phyloP scores from a whole-genome alignment of 2,113 vertebrate species.

The Hippopotamus amphibius region DNA sequence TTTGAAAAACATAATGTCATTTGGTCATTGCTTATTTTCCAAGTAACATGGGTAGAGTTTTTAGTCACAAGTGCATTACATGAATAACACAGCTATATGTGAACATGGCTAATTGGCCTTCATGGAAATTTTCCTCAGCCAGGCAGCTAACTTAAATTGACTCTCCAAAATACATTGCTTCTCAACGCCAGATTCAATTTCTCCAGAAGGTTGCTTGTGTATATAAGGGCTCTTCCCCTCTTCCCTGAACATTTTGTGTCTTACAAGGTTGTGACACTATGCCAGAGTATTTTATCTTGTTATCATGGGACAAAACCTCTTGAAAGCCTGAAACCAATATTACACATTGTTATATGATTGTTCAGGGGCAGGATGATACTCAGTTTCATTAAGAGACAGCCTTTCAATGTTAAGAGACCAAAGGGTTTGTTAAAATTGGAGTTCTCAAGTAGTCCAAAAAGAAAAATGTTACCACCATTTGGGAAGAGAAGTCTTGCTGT shows the following conservation, averaged over 20 bases:
- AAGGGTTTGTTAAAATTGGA: not conserved
- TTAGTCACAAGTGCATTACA: not conserved
- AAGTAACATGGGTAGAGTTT: not conserved
- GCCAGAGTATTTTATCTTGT: constrained; percentile 42
- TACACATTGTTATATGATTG: not conserved
- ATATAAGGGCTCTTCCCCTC: not conserved
- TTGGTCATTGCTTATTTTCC: constrained; percentile 14
- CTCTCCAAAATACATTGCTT: not conserved
- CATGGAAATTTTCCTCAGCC: not conserved
- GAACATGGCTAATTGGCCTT: not conserved
- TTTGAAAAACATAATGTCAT: not conserved
- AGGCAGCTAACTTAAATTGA: not conserved
- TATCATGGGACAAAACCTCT: constrained; percentile 33
- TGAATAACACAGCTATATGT: not conserved
- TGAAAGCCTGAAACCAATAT: not conserved
- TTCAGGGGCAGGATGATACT: not conserved
- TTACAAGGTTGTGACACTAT: constrained; percentile 32
- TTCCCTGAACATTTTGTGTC: constrained; percentile 51
- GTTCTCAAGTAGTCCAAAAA: not conserved
- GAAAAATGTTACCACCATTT: not conserved
- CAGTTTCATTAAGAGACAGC: not conserved
- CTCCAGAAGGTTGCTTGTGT: not conserved
- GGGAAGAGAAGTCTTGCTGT: not conserved
- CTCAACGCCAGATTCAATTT: constrained; percentile 54
- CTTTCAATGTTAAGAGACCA: not conserved